Base-by-base conservation (phyloP, 2,888 invertebrate species). In the Mystacides longicornis region DNA sequence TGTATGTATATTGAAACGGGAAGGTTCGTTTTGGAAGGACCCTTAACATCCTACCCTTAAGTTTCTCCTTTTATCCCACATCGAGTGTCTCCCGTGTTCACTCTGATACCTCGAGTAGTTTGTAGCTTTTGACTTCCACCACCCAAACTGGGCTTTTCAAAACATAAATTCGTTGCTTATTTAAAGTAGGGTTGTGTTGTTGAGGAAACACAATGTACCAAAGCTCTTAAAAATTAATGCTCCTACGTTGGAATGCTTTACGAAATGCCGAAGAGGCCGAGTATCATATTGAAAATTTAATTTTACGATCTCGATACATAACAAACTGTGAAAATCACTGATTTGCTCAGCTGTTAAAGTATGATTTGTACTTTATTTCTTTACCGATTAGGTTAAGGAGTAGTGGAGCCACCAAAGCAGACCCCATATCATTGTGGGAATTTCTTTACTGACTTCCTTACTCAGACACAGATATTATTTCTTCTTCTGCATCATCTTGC, bases 61-160 rank as follows among this genome's bases (percentile, higher is more conserved):
- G 23, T 7, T 5, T 23, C 22, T 23, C 27, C 46, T 52, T 7
- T 33, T 5, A 2, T 14, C 51, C 45, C 43, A 43, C 43, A 19
- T 43, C 16, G 16, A 4, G 37, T 37, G 45, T 23, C 42, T 18
- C 37, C 22, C 49, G 23, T 3, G 14, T 37, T 37, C 37, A 37
- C 37, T n/a, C n/a, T 14, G 16, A 37, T 37, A 37, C 14, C 14
- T 37, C 16, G 37, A n/a, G 37, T 37, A 37, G n/a, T n/a, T n/a
- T 37, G 42, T 49, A 20, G 47, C 46, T 45, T 50, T 50, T 46
- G 50, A 20, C 49, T 52, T 50, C 49, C 33, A 45, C 46, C 50
- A 42, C 31, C 48, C 3, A 2, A 43, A 22, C 45, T 16, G 21
- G 42, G 52, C 21, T 43, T 52, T 49, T 51, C 49, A 55, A n/a